phyloP scores from a whole-genome alignment of 2,797 vertebrate species.

The Apogon talboti region DNA sequence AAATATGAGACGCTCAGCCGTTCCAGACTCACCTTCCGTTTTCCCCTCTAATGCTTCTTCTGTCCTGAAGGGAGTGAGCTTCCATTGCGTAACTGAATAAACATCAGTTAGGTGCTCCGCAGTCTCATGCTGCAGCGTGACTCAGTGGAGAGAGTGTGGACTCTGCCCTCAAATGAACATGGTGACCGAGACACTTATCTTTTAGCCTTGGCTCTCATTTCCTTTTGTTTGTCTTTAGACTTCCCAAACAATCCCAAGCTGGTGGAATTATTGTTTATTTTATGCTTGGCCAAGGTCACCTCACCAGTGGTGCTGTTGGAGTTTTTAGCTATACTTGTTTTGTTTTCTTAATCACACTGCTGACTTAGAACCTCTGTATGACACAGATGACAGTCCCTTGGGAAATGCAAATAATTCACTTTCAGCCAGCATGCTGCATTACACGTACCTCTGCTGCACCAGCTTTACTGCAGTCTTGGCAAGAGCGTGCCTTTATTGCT shows the following conservation, averaged over 20 bases:
- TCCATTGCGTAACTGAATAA: constrained; percentile 77
- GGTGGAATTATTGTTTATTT: constrained; percentile 7
- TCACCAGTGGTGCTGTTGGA: constrained; percentile 2
- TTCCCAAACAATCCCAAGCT: constrained; percentile 24
- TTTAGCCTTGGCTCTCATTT: constrained; percentile 43
- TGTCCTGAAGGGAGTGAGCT: constrained; percentile 34
- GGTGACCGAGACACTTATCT: constrained; percentile 41
- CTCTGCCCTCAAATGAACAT: constrained; percentile 63
- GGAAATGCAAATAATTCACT: constrained; percentile 50
- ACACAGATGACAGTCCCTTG: constrained; percentile 37
- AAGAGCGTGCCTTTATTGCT: constrained; percentile 51
- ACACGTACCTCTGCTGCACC: constrained; percentile 43
- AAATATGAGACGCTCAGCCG: constrained; percentile 23
- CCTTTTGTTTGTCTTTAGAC: constrained; percentile 56
- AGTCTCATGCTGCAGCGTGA: constrained; percentile 72
- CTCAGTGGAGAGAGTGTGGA: constrained; percentile 57
- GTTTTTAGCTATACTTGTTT: constrained; percentile 27
- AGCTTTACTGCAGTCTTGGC: constrained; percentile 80
- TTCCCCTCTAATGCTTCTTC: constrained; percentile 22
- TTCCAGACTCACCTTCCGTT: constrained; percentile 15
- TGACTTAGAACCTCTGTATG: constrained; percentile 36
- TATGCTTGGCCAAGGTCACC: constrained; percentile 37
- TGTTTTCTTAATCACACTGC: constrained; percentile 41
- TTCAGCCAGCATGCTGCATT: constrained; percentile 50
- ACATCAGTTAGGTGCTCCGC: constrained; percentile 62